Conservation (phyloP, 92 coral and sea anemone genomes). For the Porites rus region DNA sequence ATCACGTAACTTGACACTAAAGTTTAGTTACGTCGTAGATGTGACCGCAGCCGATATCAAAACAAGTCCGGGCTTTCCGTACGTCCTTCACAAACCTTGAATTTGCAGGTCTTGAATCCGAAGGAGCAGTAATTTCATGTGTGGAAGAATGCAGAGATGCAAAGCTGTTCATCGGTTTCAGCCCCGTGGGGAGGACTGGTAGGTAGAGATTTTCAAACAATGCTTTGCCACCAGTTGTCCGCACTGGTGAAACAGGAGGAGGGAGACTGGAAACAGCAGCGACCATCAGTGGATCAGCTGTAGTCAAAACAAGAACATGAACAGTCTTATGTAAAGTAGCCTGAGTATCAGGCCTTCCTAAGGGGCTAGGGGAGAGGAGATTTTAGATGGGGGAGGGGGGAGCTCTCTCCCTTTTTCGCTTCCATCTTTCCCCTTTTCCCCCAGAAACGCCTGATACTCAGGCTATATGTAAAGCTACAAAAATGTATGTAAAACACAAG, state of each 20-base stretch:
- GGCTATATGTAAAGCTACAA: too few species aligned
- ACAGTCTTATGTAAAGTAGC: too few species aligned
- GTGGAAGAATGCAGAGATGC: conserved; percentile 21
- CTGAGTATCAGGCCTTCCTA: background rate
- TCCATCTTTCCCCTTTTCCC: too few species aligned
- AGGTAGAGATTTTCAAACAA: conserved; percentile 87
- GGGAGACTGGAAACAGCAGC: conserved; percentile 43
- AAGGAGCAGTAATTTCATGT: background rate
- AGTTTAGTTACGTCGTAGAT: too few species aligned
- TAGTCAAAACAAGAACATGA: background rate
- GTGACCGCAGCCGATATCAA: too few species aligned
- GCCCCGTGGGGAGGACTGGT: conserved; percentile 86
- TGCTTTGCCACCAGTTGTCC: conserved; percentile 86
- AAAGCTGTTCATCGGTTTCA: conserved; percentile 73
- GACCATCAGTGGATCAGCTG: conserved; percentile 23
- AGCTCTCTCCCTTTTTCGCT: too few species aligned
- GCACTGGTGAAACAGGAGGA: conserved; percentile 76
- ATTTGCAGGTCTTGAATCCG: background rate
- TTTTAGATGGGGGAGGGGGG: too few species aligned
- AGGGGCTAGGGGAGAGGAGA: too few species aligned
- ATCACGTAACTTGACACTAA: too few species aligned
- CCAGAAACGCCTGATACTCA: too few species aligned
- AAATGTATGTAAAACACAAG: too few species aligned
- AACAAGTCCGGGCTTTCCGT: too few species aligned
- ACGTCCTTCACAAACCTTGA: background rate